Conservation (phyloP, 2,797 vertebrate species). For the Tapirus indicus region DNA sequence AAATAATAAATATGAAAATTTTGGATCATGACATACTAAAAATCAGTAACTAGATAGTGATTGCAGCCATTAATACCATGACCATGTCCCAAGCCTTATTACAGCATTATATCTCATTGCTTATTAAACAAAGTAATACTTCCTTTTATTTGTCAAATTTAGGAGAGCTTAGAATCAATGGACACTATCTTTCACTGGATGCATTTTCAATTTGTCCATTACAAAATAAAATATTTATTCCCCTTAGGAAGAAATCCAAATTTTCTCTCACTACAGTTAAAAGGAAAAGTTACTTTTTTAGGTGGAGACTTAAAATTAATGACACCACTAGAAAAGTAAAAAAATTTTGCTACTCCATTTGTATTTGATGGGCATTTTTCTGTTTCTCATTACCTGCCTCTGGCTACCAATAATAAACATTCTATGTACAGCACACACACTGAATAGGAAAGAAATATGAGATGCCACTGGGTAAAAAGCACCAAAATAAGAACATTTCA, state of each 20-base stretch:
- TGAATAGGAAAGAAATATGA: neutral
- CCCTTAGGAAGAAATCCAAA: neutral
- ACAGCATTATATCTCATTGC: neutral
- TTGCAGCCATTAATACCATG: neutral
- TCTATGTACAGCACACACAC: neutral
- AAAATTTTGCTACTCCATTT: neutral
- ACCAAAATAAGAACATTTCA: neutral
- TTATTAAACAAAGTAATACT: neutral
- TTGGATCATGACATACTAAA: neutral
- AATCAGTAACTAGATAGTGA: neutral
- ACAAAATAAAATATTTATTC: neutral
- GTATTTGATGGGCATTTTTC: neutral
- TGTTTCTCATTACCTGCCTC: neutral
- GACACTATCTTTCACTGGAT: neutral
- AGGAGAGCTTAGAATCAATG: neutral
- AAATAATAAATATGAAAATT: neutral
- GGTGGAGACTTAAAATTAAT: neutral
- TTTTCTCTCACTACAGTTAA: neutral
- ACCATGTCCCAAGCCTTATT: neutral
- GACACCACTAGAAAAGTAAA: neutral
- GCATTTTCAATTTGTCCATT: neutral
- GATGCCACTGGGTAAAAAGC: neutral
- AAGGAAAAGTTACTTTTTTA: neutral
- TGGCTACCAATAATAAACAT: neutral
- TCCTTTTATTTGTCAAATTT: neutral